A percentile compares a stretch with the other conserved stretches of the same genome.
These are phyloP conservation scores for Odontothrips loti DNA, from an alignment of 2,888 invertebrate genomes.

Conservation along the genomic window DNA sequence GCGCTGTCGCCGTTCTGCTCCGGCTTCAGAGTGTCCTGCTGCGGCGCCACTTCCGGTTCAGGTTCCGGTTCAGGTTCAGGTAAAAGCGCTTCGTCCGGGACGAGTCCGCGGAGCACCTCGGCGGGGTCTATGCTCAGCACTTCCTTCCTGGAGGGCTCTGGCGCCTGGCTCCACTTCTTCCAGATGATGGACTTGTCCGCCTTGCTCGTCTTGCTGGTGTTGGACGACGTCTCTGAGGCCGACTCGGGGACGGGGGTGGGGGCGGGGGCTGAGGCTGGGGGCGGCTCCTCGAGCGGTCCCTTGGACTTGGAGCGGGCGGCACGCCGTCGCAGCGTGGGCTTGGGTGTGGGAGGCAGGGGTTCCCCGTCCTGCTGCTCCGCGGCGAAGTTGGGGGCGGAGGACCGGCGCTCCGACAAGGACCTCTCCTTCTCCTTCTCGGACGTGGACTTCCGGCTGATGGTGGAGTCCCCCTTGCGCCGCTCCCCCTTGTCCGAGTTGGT, in stretches of 20 bases:
- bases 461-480: conserved; percentile 13
- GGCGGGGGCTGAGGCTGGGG: conserved; percentile 25
- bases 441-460: conserved; percentile 11
- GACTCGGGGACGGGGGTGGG: background rate
- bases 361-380: conserved; percentile 19
- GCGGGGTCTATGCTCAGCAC: conserved; percentile 18
- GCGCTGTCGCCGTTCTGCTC: conserved; percentile 21
- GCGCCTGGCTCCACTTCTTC: conserved; percentile 35
- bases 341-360: conserved; percentile 23
- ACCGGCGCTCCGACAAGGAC: background rate
- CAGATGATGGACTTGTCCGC: conserved; percentile 28
- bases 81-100: conserved; percentile 15
- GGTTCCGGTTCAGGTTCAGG: conserved; percentile 47
- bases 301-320: conserved; percentile 18
- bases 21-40: conserved; percentile 37
- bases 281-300: background rate
- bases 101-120: background rate
- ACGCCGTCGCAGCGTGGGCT: conserved; percentile 19
- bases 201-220: conserved; percentile 27
- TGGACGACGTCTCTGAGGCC: conserved; percentile 26
- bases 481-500: conserved; percentile 10
- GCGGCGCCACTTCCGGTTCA: conserved; percentile 46
- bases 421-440: background rate
- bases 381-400: conserved; percentile 8
- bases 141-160: conserved; percentile 31